Evolutionary conservation across 2,888 invertebrate genomes (phyloP).

Genomic region (Siphonodentalium dalli): DNA sequence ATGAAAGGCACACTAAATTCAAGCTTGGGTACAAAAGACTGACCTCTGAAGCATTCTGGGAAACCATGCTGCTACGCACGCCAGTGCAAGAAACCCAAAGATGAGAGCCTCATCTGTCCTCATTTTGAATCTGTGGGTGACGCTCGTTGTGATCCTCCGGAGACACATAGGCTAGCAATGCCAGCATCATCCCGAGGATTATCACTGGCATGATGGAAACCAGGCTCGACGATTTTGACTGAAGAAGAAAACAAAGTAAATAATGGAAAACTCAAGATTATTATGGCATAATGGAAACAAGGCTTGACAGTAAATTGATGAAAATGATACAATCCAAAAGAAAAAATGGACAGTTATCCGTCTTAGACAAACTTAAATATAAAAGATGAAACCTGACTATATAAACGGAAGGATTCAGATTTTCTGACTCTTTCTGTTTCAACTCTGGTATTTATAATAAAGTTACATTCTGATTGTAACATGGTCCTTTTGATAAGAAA

Average conservation of each 20-base stretch:
- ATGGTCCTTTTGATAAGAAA: no score
- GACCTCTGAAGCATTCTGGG: conserved; percentile 57
- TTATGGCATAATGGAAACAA: background rate
- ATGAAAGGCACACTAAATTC: no score
- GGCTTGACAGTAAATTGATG: background rate
- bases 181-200: conserved; percentile 69
- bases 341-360: background rate
- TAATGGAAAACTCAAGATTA: background rate
- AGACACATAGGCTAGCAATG: conserved; percentile 67
- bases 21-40: no score
- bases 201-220: conserved; percentile 61
- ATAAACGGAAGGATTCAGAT: no score
- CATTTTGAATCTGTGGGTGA: conserved; percentile 50
- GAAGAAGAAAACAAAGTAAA: background rate
- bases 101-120: conserved; percentile 51
- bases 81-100: conserved; percentile 55
- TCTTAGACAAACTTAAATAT: background rate
- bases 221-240: conserved; percentile 29
- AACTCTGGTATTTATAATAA: no score
- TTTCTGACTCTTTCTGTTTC: no score
- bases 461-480: no score
- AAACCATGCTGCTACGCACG: conserved; percentile 50
- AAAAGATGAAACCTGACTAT: no score
- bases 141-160: conserved; percentile 60
- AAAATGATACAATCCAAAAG: background rate